Conservation (phyloP, 1,140 invertebrate species). For the Drosophila gunungcola region DNA sequence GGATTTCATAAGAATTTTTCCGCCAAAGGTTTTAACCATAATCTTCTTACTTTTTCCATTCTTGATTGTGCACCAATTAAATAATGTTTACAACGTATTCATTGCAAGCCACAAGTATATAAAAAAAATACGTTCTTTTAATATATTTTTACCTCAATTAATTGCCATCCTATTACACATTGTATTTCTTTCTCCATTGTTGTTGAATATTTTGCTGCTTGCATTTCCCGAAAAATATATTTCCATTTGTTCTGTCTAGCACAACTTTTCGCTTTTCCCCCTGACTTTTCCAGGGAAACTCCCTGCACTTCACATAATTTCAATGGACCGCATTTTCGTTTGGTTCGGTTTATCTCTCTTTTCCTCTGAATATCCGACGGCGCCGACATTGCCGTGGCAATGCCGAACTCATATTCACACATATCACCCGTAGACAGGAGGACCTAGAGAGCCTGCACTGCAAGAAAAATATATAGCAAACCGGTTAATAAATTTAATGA, state of each 20-base stretch:
- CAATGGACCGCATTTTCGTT: constrained; percentile 77
- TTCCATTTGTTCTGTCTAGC: constrained; percentile 9
- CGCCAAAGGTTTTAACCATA: not conserved
- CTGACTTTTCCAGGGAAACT: not conserved
- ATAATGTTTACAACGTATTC: too few species aligned
- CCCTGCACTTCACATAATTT: constrained; percentile 67
- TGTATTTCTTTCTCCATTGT: not conserved
- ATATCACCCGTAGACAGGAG: constrained; percentile 3
- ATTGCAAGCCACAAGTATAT: too few species aligned
- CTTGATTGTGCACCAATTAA: not conserved
- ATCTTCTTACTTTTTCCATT: not conserved
- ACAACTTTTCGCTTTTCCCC: not conserved
- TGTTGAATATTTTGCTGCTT: constrained; percentile 14
- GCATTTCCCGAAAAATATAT: constrained; percentile 28
- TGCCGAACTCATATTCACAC: constrained; percentile 26
- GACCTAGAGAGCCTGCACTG: constrained; percentile 1
- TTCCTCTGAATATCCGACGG: constrained; percentile 28
- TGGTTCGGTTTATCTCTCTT: constrained; percentile 49
- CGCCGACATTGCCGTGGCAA: constrained; percentile 59
- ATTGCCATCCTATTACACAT: too few species aligned
- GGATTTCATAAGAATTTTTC: not conserved
- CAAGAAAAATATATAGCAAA: not conserved
- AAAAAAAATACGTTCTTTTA: too few species aligned
- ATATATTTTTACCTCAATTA: too few species aligned
- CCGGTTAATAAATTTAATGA: not conserved